Evolutionary conservation across 2,113 vertebrate species (phyloP), one percentile per base, ranked within the genome.

Genomic region (Pipa parva): DNA sequence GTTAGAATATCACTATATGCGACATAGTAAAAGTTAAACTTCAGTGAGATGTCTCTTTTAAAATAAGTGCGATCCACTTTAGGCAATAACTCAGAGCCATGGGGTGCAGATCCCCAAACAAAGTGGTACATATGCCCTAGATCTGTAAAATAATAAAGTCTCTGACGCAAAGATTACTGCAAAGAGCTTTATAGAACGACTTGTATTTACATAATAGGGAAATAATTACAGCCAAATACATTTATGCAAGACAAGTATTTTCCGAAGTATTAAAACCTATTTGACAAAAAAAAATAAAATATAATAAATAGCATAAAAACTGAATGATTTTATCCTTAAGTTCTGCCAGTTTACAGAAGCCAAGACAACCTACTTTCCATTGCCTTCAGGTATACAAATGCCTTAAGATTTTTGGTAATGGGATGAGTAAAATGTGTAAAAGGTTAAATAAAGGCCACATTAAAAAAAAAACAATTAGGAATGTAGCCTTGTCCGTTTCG

Each of bases 201-300:
- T 52, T 63, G 61, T 36, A 63, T 63, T 51, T 52, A 63, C 61
- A 51, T 24, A 13, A 61, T 45, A 49, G 3, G n/a, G 21, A 36
- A 10, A 52, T 17, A 63, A 50, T 29, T 49, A 63, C 26, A 63
- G n/a, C 22, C 17, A 18, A 11, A 27, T 21, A 24, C 29, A 50
- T 26, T 4, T 22, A 20, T 45, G 25, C n/a, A 22, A 13, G 17
- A 63, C 45, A 29, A 9, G 17, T 17, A 55, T 13, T 36, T 58
- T 36, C 10, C 31, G 9, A 36, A 37, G 12, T 33, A 58, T 58
- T 58, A 52, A 36, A 52, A 52, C 28, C 18, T n/a, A 63, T 25
- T 22, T 33, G 18, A 58, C 31, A 13, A 56, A 5, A 61, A 49
- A 63, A 8, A 15, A 51, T n/a, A n/a, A n/a, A n/a, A n/a, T n/a